Conservation (phyloP, 2,888 invertebrate genomes). For the Thymelicus sylvestris region DNA sequence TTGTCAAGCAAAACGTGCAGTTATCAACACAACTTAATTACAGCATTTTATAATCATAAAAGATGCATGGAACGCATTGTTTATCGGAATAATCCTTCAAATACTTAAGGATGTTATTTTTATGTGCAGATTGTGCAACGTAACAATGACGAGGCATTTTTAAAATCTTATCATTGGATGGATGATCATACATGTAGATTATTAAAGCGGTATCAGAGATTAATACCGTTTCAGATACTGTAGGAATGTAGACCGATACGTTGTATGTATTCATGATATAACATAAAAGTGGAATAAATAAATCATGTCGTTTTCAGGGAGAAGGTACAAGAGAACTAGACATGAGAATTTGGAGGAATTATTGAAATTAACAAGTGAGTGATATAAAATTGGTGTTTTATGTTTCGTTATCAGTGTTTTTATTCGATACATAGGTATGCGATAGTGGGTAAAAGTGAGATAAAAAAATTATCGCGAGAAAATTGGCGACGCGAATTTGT, state of each 20-base stretch:
- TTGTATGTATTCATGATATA: background rate
- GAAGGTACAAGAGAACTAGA: conserved; percentile 58
- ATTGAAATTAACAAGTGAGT: conserved; percentile 62
- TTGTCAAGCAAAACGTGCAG: no score
- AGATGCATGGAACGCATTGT: background rate
- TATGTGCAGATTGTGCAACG: conserved; percentile 14
- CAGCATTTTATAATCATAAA: background rate
- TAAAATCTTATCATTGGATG: conserved; percentile 13
- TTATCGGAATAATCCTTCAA: background rate
- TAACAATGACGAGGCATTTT: conserved; percentile 27
- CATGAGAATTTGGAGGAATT: conserved; percentile 66
- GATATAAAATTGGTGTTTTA: background rate
- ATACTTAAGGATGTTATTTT: conserved; percentile 5
- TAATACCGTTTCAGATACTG: background rate
- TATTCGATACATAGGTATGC: background rate
- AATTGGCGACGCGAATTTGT: background rate
- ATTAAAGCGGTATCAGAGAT: conserved; percentile 4
- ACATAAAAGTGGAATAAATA: background rate
- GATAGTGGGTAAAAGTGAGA: background rate
- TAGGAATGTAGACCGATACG: background rate
- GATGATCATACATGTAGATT: background rate
- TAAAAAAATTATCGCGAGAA: background rate
- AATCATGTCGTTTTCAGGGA: conserved; percentile 68
- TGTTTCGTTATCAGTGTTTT: background rate
- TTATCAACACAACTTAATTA: background rate